phyloP scores from a whole-genome alignment of 2,113 vertebrate genomes.

The Mastomys coucha region DNA sequence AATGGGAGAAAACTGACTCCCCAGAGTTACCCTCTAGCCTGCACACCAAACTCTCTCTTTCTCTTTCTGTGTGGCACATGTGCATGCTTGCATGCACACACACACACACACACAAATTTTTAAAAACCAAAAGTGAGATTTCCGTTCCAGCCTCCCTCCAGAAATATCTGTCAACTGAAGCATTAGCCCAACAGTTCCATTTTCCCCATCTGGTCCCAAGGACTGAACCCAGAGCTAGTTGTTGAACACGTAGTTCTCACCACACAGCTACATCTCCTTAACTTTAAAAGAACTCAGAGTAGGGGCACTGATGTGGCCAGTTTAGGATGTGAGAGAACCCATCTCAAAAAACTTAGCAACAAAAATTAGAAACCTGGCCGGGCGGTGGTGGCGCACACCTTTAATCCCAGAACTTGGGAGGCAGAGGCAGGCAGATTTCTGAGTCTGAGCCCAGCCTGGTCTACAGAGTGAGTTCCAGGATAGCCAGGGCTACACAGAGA shows the following conservation, averaged over 20 bases:
- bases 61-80: too few species aligned
- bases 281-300: not conserved
- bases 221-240: not conserved
- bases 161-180: not conserved
- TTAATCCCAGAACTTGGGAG: too few species aligned
- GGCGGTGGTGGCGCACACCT: too few species aligned
- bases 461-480: too few species aligned
- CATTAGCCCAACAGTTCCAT: too few species aligned
- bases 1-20: not conserved
- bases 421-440: too few species aligned
- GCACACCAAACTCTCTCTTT: too few species aligned
- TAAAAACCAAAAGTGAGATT: not conserved
- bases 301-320: not conserved
- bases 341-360: not conserved
- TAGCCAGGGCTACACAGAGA: too few species aligned
- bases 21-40: not conserved
- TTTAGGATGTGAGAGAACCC: not conserved
- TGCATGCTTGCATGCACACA: too few species aligned
- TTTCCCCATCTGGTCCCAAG: not conserved
- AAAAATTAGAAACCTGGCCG: too few species aligned
- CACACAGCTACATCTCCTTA: not conserved
- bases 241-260: fast-evolving
- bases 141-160: not conserved
- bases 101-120: not conserved
- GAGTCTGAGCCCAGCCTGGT: too few species aligned